Evolutionary conservation across 53 echinoderm and acorn worm genomes (phyloP).

Genomic region (Paelopatides confundens): DNA sequence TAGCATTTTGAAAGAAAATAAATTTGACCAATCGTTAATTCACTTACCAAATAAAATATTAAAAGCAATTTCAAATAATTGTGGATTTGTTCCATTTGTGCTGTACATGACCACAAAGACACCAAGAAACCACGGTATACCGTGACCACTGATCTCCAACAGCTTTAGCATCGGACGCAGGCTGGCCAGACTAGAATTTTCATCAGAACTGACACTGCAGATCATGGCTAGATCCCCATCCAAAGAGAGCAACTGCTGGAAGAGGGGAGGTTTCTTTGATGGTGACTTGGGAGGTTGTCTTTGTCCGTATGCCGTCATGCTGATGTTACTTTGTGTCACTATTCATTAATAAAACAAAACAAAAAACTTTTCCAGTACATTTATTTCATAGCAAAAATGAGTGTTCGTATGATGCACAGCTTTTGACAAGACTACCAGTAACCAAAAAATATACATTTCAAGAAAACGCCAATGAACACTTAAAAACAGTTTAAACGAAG

Average conservation of each 20-base stretch:
- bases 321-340: not conserved
- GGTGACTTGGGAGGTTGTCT: not conserved
- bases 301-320: not conserved
- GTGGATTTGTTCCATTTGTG: conserved; percentile 24
- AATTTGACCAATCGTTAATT: no score
- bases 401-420: no score
- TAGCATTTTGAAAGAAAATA: no score
- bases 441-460: no score
- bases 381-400: no score
- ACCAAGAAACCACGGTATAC: conserved; percentile 78
- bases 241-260: conserved; percentile 28
- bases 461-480: no score
- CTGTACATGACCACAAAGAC: conserved; percentile 59
- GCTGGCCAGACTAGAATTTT: conserved; percentile 36
- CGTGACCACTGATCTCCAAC: conserved; percentile 89
- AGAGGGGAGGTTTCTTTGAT: not conserved
- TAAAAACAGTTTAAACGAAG: no score
- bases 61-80: conserved; percentile 51
- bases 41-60: conserved; percentile 84
- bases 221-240: conserved; percentile 46
- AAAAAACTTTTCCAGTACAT: no score
- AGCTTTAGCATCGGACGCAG: conserved; percentile 69
- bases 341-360: no score
- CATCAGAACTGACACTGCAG: conserved; percentile 67
- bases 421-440: no score